Evolutionary conservation across 2,113 vertebrate species (phyloP), one percentile per base, ranked within the genome.

Genomic region (Mohoua ochrocephala): DNA sequence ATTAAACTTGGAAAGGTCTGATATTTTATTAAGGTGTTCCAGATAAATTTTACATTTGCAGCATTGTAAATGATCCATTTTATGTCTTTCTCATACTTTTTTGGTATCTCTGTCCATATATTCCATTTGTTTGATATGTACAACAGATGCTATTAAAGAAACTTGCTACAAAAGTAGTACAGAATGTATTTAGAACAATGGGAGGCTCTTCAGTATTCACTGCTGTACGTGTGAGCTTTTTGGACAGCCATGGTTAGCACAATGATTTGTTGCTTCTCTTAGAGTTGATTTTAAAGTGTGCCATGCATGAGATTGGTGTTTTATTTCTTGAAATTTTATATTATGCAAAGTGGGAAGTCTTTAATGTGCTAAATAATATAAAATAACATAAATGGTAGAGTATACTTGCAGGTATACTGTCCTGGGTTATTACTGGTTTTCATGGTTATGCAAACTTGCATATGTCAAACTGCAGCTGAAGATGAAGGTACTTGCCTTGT

Each of bases 81-180:
- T 96, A 91, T 95, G 94, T 98, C 95, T 97, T 98, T 98, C 98
- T 97, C 81, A 74, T 76, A 95, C 76, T 78, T 97, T 97, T 97
- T 96, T 95, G 74, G 91, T 96, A 91, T 93, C 80, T 93, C 89
- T 91, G 92, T 91, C 91, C 92, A n/a, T 95, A 71, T 93, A 78
- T 93, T 91, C 84, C 89, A 80, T 96, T 98, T 97, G 89, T 95
- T 97, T 93, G 87, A 73, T 94, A 85, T 93, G 68, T 97, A 70
- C 82, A 93, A 95, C 50, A 31, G 93, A 97, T 61, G 35, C 94
- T 87, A 95, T 97, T 97, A 96, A 96, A 96, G 73, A 63, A 92
- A 86, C 89, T 97, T 96, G 91, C 93, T 97, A 93, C 91, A 67
- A 77, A 82, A 78, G 73, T 93, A 95, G 71, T 95, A 54, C 64